Evolutionary conservation across 2,888 invertebrate genomes (phyloP).

Genomic region (Thysanoteuthis rhombus): DNA sequence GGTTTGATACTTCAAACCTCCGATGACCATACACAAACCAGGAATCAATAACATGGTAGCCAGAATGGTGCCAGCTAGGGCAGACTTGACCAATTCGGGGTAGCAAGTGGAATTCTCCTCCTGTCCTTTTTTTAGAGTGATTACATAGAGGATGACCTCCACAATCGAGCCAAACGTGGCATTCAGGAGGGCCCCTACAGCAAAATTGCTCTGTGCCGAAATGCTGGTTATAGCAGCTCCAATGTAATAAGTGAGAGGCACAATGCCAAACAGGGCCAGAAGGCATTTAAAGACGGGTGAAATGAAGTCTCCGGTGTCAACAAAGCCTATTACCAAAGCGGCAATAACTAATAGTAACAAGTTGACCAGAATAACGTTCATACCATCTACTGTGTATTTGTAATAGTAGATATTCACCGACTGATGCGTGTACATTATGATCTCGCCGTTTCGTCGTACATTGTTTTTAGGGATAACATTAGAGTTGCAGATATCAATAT

Average conservation of each 20-base stretch:
- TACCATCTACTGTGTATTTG: constrained; percentile 64
- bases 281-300: constrained; percentile 51
- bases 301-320: constrained; percentile 45
- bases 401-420: constrained; percentile 63
- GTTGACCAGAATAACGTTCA: constrained; percentile 64
- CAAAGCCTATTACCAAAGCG: constrained; percentile 53
- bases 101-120: constrained; percentile 50
- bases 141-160: constrained; percentile 60
- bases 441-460: constrained; percentile 49
- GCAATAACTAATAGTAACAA: constrained; percentile 59
- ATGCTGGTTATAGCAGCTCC: constrained; percentile 65
- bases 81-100: constrained; percentile 59
- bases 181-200: constrained; percentile 63
- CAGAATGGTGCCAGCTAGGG: constrained; percentile 60
- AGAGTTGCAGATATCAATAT: constrained; percentile 50
- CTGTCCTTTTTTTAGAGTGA: constrained; percentile 55
- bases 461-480: constrained; percentile 33
- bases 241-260: constrained; percentile 63
- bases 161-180: constrained; percentile 65
- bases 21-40: constrained; percentile 63
- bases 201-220: constrained; percentile 64
- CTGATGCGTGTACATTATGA: constrained; percentile 62
- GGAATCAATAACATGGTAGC: constrained; percentile 63
- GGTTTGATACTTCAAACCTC: constrained; percentile 60
- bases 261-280: constrained; percentile 56